These are phyloP conservation scores for Ornithorhynchus anatinus DNA, from an alignment of 2,113 vertebrate species.

Conservation along the genomic window DNA sequence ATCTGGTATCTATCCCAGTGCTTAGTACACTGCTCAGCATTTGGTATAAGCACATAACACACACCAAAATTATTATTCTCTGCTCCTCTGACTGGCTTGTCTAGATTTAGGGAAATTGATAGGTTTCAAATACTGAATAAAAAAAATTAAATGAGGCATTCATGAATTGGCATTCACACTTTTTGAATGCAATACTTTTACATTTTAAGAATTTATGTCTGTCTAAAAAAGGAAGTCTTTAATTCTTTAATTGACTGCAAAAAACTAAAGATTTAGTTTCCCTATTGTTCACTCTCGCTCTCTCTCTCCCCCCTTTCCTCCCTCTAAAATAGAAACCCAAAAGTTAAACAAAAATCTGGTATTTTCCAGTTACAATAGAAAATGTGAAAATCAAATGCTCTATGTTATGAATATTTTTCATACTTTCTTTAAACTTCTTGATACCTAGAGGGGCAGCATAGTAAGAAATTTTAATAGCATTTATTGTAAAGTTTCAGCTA, in stretches of 20 bases:
- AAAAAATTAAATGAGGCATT: too few relatives aligned
- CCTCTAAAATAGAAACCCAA: background rate
- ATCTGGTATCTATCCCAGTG: too few relatives aligned
- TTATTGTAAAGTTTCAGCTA: slow-evolving; percentile 55
- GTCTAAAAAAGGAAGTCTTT: background rate
- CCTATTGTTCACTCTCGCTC: slow-evolving; percentile 16
- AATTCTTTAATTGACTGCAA: background rate
- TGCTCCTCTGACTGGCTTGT: too few relatives aligned
- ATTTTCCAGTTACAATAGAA: background rate
- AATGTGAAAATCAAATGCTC: slow-evolving; percentile 35
- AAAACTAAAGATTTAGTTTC: background rate
- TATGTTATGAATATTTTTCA: slow-evolving; percentile 45
- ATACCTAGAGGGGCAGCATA: slow-evolving; percentile 19
- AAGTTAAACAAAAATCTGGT: slow-evolving; percentile 15
- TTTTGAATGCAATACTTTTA: background rate
- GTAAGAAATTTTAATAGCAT: slow-evolving; percentile 39
- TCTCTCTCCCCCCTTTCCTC: background rate
- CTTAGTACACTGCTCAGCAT: too few relatives aligned
- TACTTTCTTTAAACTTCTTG: slow-evolving; percentile 25
- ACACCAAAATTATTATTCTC: too few relatives aligned
- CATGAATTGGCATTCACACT: background rate
- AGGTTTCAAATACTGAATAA: too few relatives aligned
- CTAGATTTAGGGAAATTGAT: too few relatives aligned
- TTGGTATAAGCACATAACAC: too few relatives aligned
- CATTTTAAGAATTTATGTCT: background rate